Evolutionary conservation across 2,113 vertebrate species (phyloP), one percentile per base, ranked within the genome.

Genomic region (Laterallus jamaicensis): DNA sequence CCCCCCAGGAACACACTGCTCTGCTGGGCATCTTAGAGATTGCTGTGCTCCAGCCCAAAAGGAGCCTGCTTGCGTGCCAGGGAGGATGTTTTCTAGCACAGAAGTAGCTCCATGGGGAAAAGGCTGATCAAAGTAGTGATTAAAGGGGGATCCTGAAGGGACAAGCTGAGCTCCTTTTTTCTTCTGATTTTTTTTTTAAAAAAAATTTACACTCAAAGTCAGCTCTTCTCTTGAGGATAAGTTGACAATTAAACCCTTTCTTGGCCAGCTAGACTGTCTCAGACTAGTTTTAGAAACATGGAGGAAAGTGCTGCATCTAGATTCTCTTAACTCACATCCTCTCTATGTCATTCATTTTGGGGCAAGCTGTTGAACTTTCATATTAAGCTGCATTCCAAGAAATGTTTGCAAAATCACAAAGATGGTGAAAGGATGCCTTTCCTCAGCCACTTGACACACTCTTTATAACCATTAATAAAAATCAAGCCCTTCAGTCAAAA

Each of bases 71-170:
- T 95, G 77, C 0, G 2, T 96, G 97, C 95, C 93, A 91, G 86
- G 80, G 60, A 97, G 92, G 94, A 96, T 69, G 86, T 63, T 88
- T 80, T 9, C 19, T 86, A 91, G 86, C 76, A 28, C 63, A 63
- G 66, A 76, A 86, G 80, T 86, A 82, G 26, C 49, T 92, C 96
- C 44, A 4, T 12, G 40, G 97, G 97, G 96, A 97, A 95, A 95
- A 95, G 55, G 70, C 69, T 92, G 93, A 98, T 98, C 97, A 98
- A 98, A 98, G 95, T 42, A 89, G 78, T 87, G 91, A 97, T 98
- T 98, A 98, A 94, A 78, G 70, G 29, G 59, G 84, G 52, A 86
- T 83, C 52, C 84, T 18, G 14, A 77, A 85, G 93, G 96, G 97
- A 98, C 97, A 98, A 86, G 75, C 88, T 32, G 66, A 94, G 67